These are phyloP conservation scores for Cebus imitator DNA, from an alignment of 2,113 vertebrate genomes.

Conservation along the genomic window DNA sequence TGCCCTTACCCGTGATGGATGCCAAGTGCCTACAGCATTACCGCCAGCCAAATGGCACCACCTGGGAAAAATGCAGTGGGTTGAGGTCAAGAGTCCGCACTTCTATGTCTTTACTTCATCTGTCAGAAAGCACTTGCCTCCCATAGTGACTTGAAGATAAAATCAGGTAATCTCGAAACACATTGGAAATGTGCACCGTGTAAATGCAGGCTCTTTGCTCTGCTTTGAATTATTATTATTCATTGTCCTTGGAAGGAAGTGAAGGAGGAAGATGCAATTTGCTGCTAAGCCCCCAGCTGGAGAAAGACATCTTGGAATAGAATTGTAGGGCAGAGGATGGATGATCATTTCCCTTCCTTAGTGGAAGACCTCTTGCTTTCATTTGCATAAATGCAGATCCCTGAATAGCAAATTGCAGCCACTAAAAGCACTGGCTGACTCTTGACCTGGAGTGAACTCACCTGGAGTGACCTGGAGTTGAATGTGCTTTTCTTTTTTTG, in stretches of 20 bases:
- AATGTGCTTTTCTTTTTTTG: background rate
- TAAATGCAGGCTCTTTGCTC: background rate
- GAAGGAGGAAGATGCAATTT: background rate
- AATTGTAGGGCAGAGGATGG: background rate
- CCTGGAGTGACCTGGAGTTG: background rate
- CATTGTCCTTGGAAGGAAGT: background rate
- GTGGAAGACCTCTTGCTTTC: background rate
- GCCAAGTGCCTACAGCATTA: background rate
- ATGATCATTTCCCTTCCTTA: background rate
- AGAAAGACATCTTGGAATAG: background rate
- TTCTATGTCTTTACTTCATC: background rate
- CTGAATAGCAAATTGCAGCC: background rate
- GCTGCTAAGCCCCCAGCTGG: background rate
- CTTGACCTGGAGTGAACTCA: background rate
- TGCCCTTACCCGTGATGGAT: background rate
- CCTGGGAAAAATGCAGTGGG: background rate
- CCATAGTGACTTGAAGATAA: background rate
- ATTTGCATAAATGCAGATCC: constrained; percentile 3
- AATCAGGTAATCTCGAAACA: background rate
- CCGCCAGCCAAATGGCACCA: background rate
- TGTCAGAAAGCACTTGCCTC: background rate
- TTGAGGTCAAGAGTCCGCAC: background rate
- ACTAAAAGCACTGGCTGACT: background rate
- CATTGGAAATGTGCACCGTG: background rate
- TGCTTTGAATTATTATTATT: background rate